Evolutionary conservation across 2,888 invertebrate species (phyloP), one percentile per base, ranked within the genome.

Genomic region (Carabus problematicus): DNA sequence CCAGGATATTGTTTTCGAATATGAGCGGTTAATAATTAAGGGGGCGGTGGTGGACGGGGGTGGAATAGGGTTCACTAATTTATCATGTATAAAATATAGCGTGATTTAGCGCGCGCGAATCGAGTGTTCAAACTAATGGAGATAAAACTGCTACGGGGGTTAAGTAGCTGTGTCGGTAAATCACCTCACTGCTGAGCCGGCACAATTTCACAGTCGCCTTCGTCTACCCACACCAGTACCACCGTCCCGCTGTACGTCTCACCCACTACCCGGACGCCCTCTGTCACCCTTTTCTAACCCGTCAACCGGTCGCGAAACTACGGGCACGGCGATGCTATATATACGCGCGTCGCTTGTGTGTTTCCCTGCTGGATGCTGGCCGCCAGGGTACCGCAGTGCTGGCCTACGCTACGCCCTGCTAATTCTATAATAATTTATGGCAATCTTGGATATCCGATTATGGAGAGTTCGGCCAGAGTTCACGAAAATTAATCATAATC

Each of bases 71-170:
- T 47, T 58, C 19, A 60, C 67, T 67, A 67, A 67, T 67, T 67
- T 60, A 67, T 67, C 67, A 67, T 67, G 67, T 67, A 67, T 67
- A 67, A 67, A 67, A 67, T 67, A 67, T 67, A 60, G 67, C 67
- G 54, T 60, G 67, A 59, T 43, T 66, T 67, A 60, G 60, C 49
- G 18, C 67, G 18, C 67, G 56, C 52, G 67, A 67, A 67, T 67
- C 67, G 67, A 67, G 67, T 67, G 67, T 60, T 67, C 67, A 60
- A 67, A 67, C 67, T 67, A 67, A 67, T 67, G 67, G 67, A 67
- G 67, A 67, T 67, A 67, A 67, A 67, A 67, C 60, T 67, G 60
- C 67, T 67, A 55, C 56, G 55, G 60, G 60, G 67, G 67, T 67
- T 67, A 67, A 67, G 67, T 67, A 67, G 67, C 67, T 54, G 42